Base-by-base conservation (phyloP, 2,797 vertebrate genomes). In the Spinus pinus region DNA sequence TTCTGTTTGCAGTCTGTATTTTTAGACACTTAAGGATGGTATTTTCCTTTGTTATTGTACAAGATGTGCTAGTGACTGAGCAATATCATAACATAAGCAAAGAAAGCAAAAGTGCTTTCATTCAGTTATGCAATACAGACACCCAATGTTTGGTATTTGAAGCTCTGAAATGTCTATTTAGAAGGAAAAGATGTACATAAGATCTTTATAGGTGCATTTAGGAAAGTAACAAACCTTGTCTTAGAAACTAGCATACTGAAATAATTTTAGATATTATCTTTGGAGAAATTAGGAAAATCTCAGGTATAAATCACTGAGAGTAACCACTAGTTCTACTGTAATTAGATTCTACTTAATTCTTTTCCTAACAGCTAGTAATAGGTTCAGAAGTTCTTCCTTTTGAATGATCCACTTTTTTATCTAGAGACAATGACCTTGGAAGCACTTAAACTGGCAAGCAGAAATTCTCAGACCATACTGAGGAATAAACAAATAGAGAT, bases 1-100 rank as follows among this genome's bases (percentile, higher is more conserved):
- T 51, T 91, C 61, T 86, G 47, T 54, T 77, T 81, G 41, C 24
- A 84, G 41, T 33, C 62, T 77, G 61, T 91, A 85, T 93, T 92
- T 95, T 95, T 79, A 91, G 93, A 50, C 78, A 81, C 47, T 47
- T 11, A 30, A 37, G 77, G 44, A 58, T 11, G 18, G 62, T 72
- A 86, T 96, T 94, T 94, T 86, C 61, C 77, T 83, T 86, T 95
- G 90, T 78, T 90, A 90, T 51, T 75, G 69, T 71, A 94, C 79
- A 90, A 86, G 75, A 90, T 78, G 79, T 90, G 35, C 49, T 31
- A 50, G 81, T 5, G 3, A 56, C 12, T 74, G 30, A 86, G 70
- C 18, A 85, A 16, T 21, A 87, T 12, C 21, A 39, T 56, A 86
- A 84, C 15, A 64, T 23, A 86, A 88, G 53, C 72, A 90, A 88